Evolutionary conservation across 2,888 invertebrate genomes (phyloP).

Genomic region (Arctia plantaginis): DNA sequence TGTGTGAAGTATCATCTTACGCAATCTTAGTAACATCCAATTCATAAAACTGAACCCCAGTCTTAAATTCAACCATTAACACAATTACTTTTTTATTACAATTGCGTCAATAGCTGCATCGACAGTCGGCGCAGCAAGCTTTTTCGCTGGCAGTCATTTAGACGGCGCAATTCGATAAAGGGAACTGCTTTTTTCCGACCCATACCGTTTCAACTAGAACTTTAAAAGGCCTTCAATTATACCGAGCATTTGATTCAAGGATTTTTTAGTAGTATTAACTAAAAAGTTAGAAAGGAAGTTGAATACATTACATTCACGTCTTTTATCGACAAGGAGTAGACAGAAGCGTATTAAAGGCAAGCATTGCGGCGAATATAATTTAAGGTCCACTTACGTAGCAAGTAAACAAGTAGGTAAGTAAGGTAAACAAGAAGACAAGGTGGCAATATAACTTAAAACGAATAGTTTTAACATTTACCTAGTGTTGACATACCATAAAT

Average conservation of each 20-base stretch:
- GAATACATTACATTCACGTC: too few relatives aligned
- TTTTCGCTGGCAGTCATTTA: slow-evolving; percentile 35
- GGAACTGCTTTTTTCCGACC: slow-evolving; percentile 35
- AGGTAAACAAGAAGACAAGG: background rate
- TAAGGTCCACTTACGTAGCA: too few relatives aligned
- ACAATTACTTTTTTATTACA: slow-evolving; percentile 35
- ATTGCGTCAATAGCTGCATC: slow-evolving; percentile 21
- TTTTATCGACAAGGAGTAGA: too few relatives aligned
- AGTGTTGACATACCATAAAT: background rate
- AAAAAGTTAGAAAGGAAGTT: background rate
- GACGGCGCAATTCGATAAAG: slow-evolving; percentile 42
- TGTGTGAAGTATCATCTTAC: too few relatives aligned
- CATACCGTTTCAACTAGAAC: slow-evolving; percentile 30
- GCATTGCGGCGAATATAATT: too few relatives aligned
- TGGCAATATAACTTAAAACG: background rate
- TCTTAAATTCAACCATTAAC: slow-evolving; percentile 8
- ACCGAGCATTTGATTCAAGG: background rate
- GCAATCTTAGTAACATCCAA: background rate
- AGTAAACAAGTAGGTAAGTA: too few relatives aligned
- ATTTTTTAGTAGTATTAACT: background rate
- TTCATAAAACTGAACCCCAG: background rate
- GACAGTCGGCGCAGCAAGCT: slow-evolving; percentile 27
- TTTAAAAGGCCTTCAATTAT: background rate
- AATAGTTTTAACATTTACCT: background rate
- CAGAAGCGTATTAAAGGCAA: too few relatives aligned